Base-by-base conservation (phyloP, 2,113 vertebrate genomes). In the Cyanoderma ruficeps region DNA sequence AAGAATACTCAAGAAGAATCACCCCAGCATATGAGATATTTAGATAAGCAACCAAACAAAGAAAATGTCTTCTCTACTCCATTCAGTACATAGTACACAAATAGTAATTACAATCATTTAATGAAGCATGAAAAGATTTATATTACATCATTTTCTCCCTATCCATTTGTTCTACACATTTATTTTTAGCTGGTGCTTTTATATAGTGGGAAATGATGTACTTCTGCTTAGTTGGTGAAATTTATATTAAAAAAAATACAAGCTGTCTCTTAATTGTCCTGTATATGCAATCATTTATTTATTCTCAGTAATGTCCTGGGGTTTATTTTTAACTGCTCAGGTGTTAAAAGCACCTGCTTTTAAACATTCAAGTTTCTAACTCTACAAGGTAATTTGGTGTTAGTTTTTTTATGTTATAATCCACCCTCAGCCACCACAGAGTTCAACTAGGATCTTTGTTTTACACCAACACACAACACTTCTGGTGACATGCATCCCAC, bases 401-500 rank as follows among this genome's bases (percentile, higher is more conserved):
- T 61, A 21, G 37, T 3, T 28, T 78, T 69, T 70, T 7, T 8
- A 23, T 1, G 2, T 13, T 42, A 23, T 0, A 80, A 35, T 25
- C 59, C 39, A 24, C 7, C 24, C 18, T 41, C 42, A 31, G 44
- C 24, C 68, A 57, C 21, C 13, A 60, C 7, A 37, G 24, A 64
- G 20, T 27, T 35, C 44, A 13, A 12, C 2, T 22, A 6, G 33
- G 31, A 57, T 33, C 46, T 81, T n/a, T 5, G 1, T 70, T 71
- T 39, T 9, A 57, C 13, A 46, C 7, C 3, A 10, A 30, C 24
- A 49, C 31, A 49, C n/a, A 35, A 7, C 42, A 21, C 13, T 53
- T 41, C 15, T 64, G 44, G 25, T 55, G 30, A 64, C 23, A 19
- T 1, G 0, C 2, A 31, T 57, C n/a, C 47, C 8, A 23, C 0